Evolutionary conservation across 2,797 vertebrate species (phyloP).

Genomic region (Peromyscus nudipes): DNA sequence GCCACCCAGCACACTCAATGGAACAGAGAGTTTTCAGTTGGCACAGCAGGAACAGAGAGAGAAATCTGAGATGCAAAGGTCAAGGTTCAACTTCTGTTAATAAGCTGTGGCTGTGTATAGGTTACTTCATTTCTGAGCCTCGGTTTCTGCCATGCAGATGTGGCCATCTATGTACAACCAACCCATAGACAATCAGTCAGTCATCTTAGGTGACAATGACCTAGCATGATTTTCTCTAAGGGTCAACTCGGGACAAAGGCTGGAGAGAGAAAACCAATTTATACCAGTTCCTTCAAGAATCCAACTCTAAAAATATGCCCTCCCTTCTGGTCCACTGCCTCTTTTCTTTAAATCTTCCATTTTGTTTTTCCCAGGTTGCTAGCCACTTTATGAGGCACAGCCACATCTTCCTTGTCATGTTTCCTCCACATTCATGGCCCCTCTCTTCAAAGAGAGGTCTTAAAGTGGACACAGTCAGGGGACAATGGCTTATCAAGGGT

Average conservation of each 20-base stretch:
- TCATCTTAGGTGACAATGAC: rapidly evolving
- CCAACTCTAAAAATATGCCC: not conserved
- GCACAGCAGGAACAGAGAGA: not conserved
- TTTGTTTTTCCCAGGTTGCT: not conserved
- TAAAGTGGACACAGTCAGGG: not conserved
- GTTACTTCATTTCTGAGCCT: not conserved
- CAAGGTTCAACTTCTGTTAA: not conserved
- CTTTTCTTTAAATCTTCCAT: not conserved
- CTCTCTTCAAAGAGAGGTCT: not conserved
- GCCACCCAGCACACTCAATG: not conserved
- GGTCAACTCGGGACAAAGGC: not conserved
- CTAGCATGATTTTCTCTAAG: not conserved
- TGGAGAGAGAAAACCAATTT: not conserved
- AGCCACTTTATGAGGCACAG: no score
- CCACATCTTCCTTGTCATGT: not conserved
- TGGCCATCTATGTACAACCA: no score
- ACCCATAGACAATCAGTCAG: not conserved
- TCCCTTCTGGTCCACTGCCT: not conserved
- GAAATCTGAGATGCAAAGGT: not conserved
- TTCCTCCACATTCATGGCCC: not conserved
- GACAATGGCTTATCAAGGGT: rapidly evolving
- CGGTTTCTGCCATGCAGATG: not conserved
- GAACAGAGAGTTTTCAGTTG: not conserved
- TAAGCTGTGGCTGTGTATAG: not conserved
- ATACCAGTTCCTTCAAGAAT: not conserved